These are phyloP conservation scores for Herpetotheres cachinnans DNA, from an alignment of 2,113 vertebrate species.

Conservation along the genomic window DNA sequence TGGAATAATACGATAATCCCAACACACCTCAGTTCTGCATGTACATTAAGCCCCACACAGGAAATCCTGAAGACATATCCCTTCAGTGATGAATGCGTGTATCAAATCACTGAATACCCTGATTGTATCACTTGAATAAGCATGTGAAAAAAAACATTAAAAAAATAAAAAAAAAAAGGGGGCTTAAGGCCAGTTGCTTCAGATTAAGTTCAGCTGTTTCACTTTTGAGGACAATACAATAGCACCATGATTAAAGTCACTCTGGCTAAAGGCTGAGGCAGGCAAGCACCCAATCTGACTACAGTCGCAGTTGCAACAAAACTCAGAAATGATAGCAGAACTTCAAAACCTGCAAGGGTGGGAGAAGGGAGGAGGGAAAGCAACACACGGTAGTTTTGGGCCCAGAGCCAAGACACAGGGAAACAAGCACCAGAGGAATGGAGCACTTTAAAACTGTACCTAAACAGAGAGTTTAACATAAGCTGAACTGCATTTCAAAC, in stretches of 20 bases:
- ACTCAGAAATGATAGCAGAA: neutral
- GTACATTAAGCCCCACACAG: neutral
- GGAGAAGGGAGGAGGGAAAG: neutral
- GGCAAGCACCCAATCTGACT: neutral
- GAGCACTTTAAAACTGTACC: neutral
- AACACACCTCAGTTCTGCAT: neutral
- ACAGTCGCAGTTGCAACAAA: neutral
- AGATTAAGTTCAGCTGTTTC: constrained; percentile 55
- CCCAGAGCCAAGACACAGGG: neutral
- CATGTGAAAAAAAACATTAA: neutral
- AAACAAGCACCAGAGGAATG: neutral
- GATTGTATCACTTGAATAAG: neutral
- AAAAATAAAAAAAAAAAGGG: neutral
- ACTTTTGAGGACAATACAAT: constrained; percentile 2
- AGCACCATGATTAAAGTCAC: neutral
- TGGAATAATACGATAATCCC: neutral
- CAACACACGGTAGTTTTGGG: neutral
- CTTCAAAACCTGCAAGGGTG: neutral
- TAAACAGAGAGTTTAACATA: neutral
- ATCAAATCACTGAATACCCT: neutral
- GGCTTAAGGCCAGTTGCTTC: constrained; percentile 37
- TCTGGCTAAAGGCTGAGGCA: neutral
- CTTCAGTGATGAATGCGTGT: neutral
- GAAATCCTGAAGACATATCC: neutral
- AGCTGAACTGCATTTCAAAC: neutral